These are phyloP conservation scores for Arenaria interpres DNA, from an alignment of 2,113 vertebrate genomes.

Conservation along the genomic window DNA sequence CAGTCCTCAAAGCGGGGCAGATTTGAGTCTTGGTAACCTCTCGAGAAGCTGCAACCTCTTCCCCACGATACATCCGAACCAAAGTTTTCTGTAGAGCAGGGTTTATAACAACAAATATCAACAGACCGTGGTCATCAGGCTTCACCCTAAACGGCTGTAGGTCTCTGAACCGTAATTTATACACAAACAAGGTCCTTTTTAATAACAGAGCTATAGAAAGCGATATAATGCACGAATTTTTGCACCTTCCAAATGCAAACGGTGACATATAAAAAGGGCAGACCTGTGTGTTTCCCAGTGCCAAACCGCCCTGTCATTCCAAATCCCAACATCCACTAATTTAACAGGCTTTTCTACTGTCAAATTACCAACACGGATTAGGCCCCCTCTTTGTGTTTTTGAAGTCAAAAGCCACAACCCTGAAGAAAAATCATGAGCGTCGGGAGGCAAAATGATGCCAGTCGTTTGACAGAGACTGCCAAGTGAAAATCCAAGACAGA, in stretches of 20 bases:
- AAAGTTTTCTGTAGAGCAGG: not conserved
- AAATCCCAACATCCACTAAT: not conserved
- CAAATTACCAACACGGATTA: not conserved
- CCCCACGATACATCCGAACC: not conserved
- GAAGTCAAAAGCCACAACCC: not conserved
- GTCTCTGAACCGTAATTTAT: not conserved
- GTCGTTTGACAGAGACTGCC: not conserved
- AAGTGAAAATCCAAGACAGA: not conserved
- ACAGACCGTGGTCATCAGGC: not conserved
- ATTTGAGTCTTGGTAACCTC: not conserved
- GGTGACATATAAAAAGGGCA: not conserved
- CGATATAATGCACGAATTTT: not conserved
- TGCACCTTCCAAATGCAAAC: not conserved
- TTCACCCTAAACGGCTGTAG: slow-evolving; percentile 1
- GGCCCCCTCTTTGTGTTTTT: not conserved
- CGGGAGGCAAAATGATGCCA: not conserved
- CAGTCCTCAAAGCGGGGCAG: not conserved
- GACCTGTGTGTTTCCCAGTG: not conserved
- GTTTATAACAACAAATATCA: not conserved
- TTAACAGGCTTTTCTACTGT: not conserved
- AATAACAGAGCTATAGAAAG: not conserved
- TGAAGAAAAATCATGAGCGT: not conserved
- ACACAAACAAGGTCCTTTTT: not conserved
- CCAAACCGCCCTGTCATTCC: not conserved
- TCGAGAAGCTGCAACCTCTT: not conserved